Evolutionary conservation across 1,140 invertebrate species (phyloP).

Genomic region (Drosophila busckii): DNA sequence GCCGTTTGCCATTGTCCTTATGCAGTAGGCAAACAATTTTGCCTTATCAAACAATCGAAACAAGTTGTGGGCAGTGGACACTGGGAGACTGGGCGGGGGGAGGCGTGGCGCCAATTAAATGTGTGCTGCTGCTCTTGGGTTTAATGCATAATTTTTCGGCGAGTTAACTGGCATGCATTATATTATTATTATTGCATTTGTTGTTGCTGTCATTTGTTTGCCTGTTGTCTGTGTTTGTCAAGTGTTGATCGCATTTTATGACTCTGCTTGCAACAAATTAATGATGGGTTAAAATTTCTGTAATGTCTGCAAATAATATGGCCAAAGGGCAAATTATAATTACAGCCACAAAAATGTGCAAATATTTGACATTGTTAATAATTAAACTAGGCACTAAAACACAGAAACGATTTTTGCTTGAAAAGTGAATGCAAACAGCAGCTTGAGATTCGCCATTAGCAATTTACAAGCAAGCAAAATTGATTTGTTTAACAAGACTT

Average conservation of each 20-base stretch:
- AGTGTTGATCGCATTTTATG: conserved; percentile 35
- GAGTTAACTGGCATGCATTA: too few relatives aligned
- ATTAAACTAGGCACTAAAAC: background rate
- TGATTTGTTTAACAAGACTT: too few relatives aligned
- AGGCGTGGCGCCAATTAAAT: conserved; percentile 41
- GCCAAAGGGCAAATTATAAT: background rate
- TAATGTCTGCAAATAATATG: background rate
- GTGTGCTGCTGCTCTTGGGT: conserved; percentile 24
- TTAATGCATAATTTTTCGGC: conserved; percentile 51
- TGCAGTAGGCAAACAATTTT: conserved; percentile 50
- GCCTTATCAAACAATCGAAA: conserved; percentile 50
- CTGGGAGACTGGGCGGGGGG: background rate
- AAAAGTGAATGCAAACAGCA: too few relatives aligned
- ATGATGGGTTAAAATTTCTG: conserved; percentile 14
- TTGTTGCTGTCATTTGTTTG: conserved; percentile 44
- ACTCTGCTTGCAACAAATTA: conserved; percentile 20
- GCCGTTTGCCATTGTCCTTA: conserved; percentile 36
- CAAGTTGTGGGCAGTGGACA: conserved; percentile 13
- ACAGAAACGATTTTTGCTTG: background rate
- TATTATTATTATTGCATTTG: conserved; percentile 25
- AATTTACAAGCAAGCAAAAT: too few relatives aligned
- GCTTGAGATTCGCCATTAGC: too few relatives aligned
- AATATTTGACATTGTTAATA: background rate
- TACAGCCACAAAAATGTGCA: background rate
- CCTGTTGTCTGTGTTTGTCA: conserved; percentile 50